Conservation (phyloP, 2,888 invertebrate genomes). For the Anorthoa munda region DNA sequence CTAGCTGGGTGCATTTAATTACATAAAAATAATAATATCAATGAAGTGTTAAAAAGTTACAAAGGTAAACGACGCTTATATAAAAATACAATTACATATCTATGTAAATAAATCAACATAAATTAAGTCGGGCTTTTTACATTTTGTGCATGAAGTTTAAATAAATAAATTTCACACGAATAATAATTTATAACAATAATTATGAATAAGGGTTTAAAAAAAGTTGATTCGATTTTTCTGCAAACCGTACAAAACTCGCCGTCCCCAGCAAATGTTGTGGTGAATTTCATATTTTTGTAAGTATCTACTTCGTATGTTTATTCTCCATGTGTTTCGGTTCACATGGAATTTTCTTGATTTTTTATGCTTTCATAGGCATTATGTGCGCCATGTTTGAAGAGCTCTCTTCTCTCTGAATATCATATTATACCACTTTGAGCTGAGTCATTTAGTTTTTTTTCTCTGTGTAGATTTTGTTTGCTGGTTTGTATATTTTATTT, state of each 20-base stretch:
- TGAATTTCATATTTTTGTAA: slow-evolving; percentile 91
- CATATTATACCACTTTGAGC: slow-evolving; percentile 84
- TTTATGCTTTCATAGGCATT: slow-evolving; percentile 90
- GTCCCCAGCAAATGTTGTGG: slow-evolving; percentile 90
- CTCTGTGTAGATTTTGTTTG: slow-evolving; percentile 47
- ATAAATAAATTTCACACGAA: no score
- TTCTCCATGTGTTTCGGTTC: slow-evolving; percentile 91
- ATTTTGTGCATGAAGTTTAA: no score
- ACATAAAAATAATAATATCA: no score
- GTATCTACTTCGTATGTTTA: slow-evolving; percentile 91
- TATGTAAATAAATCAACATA: no score
- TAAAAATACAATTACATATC: no score
- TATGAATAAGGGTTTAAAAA: background rate
- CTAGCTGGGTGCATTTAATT: no score
- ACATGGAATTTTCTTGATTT: slow-evolving; percentile 90
- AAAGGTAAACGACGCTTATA: no score
- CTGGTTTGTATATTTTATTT: slow-evolving; percentile 42
- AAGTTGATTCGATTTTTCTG: slow-evolving; percentile 65
- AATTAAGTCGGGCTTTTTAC: no score
- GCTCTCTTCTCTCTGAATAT: slow-evolving; percentile 85
- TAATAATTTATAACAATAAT: no score
- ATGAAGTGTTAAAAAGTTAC: no score
- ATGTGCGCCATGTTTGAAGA: slow-evolving; percentile 83
- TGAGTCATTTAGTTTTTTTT: slow-evolving; percentile 83
- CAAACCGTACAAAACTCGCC: slow-evolving; percentile 78